A percentile compares a stretch with the other conserved stretches of the same genome.
Evolutionary conservation across 2,113 vertebrate genomes (phyloP).

Genomic region (Petrocephalus zakoni): DNA sequence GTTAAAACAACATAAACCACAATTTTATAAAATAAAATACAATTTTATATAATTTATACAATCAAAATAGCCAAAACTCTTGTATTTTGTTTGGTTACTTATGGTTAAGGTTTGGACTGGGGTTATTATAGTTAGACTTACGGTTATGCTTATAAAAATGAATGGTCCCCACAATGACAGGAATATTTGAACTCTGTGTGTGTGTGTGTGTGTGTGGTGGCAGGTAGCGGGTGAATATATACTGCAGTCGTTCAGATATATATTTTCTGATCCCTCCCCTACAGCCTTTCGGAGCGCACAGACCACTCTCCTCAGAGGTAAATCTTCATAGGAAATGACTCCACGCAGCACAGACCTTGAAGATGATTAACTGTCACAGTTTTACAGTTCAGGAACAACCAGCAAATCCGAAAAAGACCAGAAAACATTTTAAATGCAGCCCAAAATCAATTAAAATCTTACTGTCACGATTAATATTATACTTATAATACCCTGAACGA

Average conservation of each 20-base stretch:
- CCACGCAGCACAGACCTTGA: neutral
- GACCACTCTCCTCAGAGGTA: neutral
- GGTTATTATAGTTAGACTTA: neutral
- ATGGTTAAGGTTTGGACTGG: neutral
- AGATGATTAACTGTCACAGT: neutral
- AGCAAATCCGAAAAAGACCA: neutral
- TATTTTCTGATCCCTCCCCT: neutral
- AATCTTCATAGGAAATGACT: neutral
- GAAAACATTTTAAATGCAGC: neutral
- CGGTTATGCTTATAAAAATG: neutral
- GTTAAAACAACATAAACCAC: neutral
- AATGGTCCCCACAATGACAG: neutral
- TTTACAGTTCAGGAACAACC: neutral
- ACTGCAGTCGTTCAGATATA: neutral
- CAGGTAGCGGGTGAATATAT: no score
- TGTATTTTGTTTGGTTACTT: neutral
- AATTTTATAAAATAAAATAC: neutral
- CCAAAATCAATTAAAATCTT: neutral
- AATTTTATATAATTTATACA: no score
- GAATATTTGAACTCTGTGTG: no score
- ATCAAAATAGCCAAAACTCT: neutral
- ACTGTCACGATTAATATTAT: neutral
- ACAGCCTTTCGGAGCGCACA: neutral
- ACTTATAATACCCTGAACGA: neutral
- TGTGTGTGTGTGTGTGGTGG: no score